A percentile compares a stretch with the other conserved stretches of the same genome.
Evolutionary conservation across 2,797 vertebrate species (phyloP).

Genomic region (Eutrigla gurnardus): DNA sequence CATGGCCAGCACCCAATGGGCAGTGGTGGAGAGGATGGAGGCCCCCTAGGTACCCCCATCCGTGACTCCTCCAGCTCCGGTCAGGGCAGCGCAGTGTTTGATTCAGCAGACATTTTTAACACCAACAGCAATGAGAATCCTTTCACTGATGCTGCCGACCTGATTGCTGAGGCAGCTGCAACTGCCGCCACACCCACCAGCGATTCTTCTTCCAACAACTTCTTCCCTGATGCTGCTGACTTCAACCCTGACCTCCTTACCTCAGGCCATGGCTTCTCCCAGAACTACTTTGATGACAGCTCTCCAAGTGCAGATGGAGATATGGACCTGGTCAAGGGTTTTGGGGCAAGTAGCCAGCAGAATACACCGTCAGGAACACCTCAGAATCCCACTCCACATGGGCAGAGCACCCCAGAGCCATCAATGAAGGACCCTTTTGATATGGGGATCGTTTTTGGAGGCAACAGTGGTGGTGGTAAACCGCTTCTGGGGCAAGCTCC

Average conservation of each 20-base stretch:
- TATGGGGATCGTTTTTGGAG: constrained; percentile 92
- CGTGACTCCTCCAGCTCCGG: constrained; percentile 97
- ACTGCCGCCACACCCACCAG: constrained; percentile 94
- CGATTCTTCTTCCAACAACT: constrained; percentile 95
- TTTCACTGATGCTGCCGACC: constrained; percentile 94
- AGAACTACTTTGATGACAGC: constrained; percentile 95
- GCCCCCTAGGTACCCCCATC: constrained; percentile 92
- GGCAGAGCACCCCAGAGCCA: constrained; percentile 85
- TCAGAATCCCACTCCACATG: constrained; percentile 84
- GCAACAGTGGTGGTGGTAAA: constrained; percentile 86
- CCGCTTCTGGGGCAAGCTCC: constrained; percentile 82
- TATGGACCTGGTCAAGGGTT: constrained; percentile 94
- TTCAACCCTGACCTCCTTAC: constrained; percentile 95
- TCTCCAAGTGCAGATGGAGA: constrained; percentile 96
- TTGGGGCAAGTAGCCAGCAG: constrained; percentile 88
- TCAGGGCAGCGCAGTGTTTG: constrained; percentile 96
- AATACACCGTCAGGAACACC: constrained; percentile 88
- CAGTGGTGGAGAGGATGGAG: constrained; percentile 82
- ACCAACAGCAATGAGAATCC: constrained; percentile 95
- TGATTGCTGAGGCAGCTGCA: constrained; percentile 91
- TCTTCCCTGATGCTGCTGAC: constrained; percentile 94
- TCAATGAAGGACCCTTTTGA: constrained; percentile 92
- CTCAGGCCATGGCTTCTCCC: constrained; percentile 90
- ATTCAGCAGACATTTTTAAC: constrained; percentile 94
- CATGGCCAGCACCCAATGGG: constrained; percentile 82